phyloP scores from a whole-genome alignment of 2,113 vertebrate species.

The Puffinus mauretanicus region DNA sequence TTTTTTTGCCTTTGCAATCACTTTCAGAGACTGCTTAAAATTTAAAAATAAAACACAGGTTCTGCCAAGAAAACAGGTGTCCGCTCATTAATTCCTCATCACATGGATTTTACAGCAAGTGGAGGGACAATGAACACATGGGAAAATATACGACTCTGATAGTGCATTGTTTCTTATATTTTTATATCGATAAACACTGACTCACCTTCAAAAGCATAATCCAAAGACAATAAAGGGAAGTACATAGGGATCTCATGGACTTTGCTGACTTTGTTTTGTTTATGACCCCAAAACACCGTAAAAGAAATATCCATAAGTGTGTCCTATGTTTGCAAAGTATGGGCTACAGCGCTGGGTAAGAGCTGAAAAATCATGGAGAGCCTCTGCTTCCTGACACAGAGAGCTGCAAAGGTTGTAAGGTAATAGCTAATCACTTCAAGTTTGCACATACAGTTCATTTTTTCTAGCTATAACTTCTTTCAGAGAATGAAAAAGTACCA shows the following conservation, averaged over 20 bases:
- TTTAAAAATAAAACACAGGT: neutral
- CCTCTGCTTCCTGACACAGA: neutral
- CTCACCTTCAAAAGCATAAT: conserved; percentile 28
- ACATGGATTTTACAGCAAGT: neutral
- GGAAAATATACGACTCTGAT: neutral
- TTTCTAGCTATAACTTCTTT: neutral
- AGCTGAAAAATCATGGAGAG: neutral
- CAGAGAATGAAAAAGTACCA: neutral
- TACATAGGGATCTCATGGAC: conserved; percentile 13
- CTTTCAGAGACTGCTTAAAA: neutral
- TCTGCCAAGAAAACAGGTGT: conserved; percentile 20
- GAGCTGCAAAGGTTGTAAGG: neutral
- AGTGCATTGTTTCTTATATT: conserved; percentile 30
- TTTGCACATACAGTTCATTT: neutral
- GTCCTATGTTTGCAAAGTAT: neutral
- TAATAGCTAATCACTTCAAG: neutral
- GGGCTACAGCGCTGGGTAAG: neutral
- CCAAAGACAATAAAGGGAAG: conserved; percentile 49
- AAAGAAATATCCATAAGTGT: neutral
- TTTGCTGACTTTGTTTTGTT: conserved; percentile 22
- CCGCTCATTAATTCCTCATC: neutral
- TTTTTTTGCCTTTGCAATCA: neutral
- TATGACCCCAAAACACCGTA: neutral
- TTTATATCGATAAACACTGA: conserved; percentile 56
- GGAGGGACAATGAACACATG: conserved; percentile 19